These are phyloP conservation scores for Lasioglossum calceatum DNA, from an alignment of 2,888 invertebrate species.

Conservation along the genomic window DNA sequence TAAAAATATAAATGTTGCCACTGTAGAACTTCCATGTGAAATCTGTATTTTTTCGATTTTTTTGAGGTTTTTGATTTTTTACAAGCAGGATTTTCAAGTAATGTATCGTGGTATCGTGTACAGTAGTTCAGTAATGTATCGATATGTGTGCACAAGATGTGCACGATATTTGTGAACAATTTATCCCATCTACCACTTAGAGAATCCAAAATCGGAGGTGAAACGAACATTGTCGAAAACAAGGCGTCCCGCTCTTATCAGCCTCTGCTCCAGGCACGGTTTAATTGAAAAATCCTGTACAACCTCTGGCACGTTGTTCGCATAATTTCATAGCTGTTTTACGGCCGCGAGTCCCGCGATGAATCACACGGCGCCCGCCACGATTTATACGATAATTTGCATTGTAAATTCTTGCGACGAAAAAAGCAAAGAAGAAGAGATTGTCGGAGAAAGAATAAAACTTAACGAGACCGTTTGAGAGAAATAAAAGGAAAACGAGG, in stretches of 20 bases:
- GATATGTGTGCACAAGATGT: no score
- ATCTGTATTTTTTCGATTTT: no score
- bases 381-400: constrained; percentile 43
- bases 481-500: no score
- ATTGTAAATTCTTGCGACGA: constrained; percentile 29
- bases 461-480: background rate
- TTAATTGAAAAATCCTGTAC: constrained; percentile 39
- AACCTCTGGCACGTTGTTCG: constrained; percentile 18
- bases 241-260: background rate
- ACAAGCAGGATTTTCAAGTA: no score
- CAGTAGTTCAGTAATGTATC: no score
- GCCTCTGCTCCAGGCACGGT: background rate
- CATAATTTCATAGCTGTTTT: constrained; percentile 39
- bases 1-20: no score
- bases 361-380: constrained; percentile 15
- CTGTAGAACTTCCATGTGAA: no score
- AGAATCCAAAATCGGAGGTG: background rate
- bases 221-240: background rate
- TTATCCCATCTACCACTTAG: no score
- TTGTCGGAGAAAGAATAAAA: background rate
- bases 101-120: no score
- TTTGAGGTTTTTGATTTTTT: no score
- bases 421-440: background rate
- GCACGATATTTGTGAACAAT: no score
- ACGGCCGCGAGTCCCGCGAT: constrained; percentile 14